Percentiles rank a stretch among this genome's conserved stretches.
Conservation (phyloP, 2,113 vertebrate species). For the Onychorhynchus coronatus region DNA sequence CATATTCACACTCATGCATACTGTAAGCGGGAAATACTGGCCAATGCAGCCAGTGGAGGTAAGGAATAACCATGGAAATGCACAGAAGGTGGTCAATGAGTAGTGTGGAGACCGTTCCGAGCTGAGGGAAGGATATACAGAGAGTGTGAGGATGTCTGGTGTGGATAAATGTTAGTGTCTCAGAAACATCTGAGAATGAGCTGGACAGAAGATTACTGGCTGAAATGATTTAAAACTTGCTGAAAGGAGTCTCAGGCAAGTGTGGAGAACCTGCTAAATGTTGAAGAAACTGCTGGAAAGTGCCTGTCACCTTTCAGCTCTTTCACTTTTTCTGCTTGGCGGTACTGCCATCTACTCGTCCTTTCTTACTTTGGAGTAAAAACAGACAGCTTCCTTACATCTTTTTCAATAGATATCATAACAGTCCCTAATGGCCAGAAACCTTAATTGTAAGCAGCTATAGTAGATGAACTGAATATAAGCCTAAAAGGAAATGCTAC, state of each 20-base stretch:
- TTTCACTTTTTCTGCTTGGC: background rate
- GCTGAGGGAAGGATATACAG: background rate
- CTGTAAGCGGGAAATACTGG: background rate
- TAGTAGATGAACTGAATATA: background rate
- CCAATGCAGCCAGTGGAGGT: background rate
- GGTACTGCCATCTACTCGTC: background rate
- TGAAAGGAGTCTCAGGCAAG: background rate
- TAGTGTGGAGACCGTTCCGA: background rate
- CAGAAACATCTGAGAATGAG: background rate
- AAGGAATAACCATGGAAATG: background rate
- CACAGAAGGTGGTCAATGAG: background rate
- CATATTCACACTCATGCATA: background rate
- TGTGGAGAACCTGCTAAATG: background rate
- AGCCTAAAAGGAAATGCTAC: background rate
- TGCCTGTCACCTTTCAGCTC: background rate
- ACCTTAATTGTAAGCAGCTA: background rate
- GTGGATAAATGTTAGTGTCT: background rate
- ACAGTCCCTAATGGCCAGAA: background rate
- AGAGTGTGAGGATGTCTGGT: background rate
- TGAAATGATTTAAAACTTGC: background rate
- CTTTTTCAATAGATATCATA: background rate
- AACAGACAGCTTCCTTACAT: background rate
- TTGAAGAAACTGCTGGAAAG: background rate
- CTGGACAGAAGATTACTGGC: background rate
- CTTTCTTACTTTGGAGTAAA: background rate